Base-by-base conservation (phyloP, 1,140 invertebrate genomes). In the Amyelois transitella region DNA sequence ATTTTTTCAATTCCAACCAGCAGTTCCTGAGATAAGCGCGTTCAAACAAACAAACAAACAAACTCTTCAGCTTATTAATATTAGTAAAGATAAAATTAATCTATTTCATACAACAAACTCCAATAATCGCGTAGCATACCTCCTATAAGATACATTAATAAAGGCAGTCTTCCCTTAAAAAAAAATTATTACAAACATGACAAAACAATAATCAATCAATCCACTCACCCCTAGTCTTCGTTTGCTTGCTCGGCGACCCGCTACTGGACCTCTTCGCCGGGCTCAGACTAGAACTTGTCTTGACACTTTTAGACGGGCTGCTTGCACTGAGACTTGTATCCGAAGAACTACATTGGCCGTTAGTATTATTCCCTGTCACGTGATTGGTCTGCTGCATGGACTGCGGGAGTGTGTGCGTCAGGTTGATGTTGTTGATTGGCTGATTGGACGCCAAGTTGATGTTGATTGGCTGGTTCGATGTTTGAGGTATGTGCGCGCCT, bases 191-290 rank as follows among this genome's bases (percentile, higher is more conserved):
- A n/a, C n/a, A n/a, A n/a, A n/a, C n/a, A n/a, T n/a, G n/a, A n/a
- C n/a, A n/a, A n/a, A n/a, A n/a, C n/a, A n/a, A n/a, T n/a, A n/a
- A n/a, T n/a, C n/a, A n/a, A n/a, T n/a, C n/a, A n/a, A n/a, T n/a
- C n/a, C n/a, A 57, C 58, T 65, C 74, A 92, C 91, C 91, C 90
- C 92, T 89, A 51, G 90, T 92, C 79, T 92, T 92, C 76, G 93
- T 94, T 90, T 95, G 86, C 61, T 88, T 95, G 57, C 93, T 95
- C 0, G 94, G 94, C 1, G 94, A 94, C 7, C 95, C 95, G 53
- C 94, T 95, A 28, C 94, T 95, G 64, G 94, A 96, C 58, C 94
- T 89, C 83, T 96, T 96, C 0, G 94, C 94, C 0, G 95, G 95
- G 66, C 94, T 95, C 17, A 96, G 89, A 62, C 94, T 95, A 6